These are phyloP conservation scores for Rhinogobius similis DNA, from an alignment of 2,113 vertebrate species.

Conservation along the genomic window DNA sequence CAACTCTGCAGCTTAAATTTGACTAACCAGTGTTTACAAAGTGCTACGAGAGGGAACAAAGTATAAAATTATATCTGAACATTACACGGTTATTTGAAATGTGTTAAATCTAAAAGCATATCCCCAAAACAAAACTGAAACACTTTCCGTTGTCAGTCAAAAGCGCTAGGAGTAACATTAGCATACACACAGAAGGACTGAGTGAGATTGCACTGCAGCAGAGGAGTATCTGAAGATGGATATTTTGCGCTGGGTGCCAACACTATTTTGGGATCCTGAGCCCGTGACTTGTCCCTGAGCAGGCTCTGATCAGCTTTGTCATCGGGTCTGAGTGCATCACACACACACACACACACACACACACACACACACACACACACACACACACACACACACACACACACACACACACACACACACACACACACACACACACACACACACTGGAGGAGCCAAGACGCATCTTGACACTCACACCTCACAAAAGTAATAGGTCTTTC, in stretches of 20 bases:
- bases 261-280: conserved; percentile 66
- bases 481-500: conserved; percentile 23
- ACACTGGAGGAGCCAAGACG: conserved; percentile 16
- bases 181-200: conserved; percentile 34
- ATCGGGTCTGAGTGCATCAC: conserved; percentile 60
- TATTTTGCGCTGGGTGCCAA: conserved; percentile 70
- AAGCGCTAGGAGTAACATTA: conserved; percentile 34
- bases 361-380: conserved; percentile 29
- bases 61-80: too few species aligned
- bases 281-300: conserved; percentile 56
- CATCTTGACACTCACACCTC: conserved; percentile 29
- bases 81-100: not conserved
- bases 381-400: not conserved
- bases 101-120: too few species aligned
- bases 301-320: conserved; percentile 69
- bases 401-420: not conserved
- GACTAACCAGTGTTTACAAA: too few species aligned
- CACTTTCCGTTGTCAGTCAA: not conserved
- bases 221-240: conserved; percentile 67
- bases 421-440: conserved; percentile 25
- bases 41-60: too few species aligned
- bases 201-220: conserved; percentile 54
- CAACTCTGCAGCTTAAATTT: too few species aligned
- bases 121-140: not conserved
- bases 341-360: conserved; percentile 22